phyloP scores from a whole-genome alignment of 2,888 invertebrate species.

The Agrotis clavis region DNA sequence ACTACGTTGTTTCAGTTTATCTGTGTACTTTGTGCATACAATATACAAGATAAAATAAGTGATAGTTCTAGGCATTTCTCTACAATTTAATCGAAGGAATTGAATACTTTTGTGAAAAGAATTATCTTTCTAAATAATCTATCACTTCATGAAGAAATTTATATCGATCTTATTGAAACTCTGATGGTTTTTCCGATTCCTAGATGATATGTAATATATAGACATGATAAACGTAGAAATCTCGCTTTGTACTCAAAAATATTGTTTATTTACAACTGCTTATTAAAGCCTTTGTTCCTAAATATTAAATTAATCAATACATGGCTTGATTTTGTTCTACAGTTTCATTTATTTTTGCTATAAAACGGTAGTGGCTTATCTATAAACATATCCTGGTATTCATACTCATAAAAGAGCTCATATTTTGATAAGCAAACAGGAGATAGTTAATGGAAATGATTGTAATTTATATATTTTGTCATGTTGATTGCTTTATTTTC shows the following conservation, averaged over 20 bases:
- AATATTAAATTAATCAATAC: not conserved
- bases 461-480: not conserved
- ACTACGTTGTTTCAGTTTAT: constrained; percentile 80
- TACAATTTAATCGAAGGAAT: constrained; percentile 9
- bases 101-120: constrained; percentile 18
- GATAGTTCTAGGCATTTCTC: constrained; percentile 45
- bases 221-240: not conserved
- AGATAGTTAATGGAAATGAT: not conserved
- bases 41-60: constrained; percentile 71
- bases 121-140: constrained; percentile 9
- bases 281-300: constrained; percentile 40
- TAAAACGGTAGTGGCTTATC: not conserved
- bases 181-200: constrained; percentile 2
- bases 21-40: constrained; percentile 69
- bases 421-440: not conserved
- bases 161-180: not conserved
- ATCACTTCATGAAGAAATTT: not conserved
- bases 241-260: not conserved
- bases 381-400: constrained; percentile 9
- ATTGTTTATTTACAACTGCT: constrained; percentile 54
- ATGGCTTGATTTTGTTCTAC: not conserved
- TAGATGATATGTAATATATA: not conserved
- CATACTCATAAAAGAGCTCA: not conserved
- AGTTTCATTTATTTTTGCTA: too few relatives aligned
- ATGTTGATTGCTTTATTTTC: not conserved